A percentile compares a stretch with the other conserved stretches of the same genome.
Conservation (phyloP, 2,888 invertebrate genomes). For the Pheosia gnoma region DNA sequence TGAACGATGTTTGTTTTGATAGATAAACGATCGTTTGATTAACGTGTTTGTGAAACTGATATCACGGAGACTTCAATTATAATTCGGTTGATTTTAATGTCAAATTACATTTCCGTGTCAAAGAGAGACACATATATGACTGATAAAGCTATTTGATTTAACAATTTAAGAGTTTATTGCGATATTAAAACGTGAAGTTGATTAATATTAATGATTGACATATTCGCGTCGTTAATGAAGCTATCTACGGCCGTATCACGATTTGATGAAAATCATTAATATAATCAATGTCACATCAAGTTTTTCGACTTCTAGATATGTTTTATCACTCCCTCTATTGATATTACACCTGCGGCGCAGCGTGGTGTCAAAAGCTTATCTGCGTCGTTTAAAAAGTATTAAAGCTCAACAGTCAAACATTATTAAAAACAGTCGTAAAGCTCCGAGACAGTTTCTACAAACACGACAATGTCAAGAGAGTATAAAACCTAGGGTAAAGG, state of each 20-base stretch:
- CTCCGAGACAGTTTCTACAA: constrained; percentile 49
- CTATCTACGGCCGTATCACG: neutral
- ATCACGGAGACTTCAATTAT: too few species aligned
- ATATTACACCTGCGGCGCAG: constrained; percentile 4
- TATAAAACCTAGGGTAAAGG: constrained; percentile 42
- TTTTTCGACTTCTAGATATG: neutral
- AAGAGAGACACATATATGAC: constrained; percentile 5
- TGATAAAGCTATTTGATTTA: neutral
- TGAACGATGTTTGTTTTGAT: constrained; percentile 57
- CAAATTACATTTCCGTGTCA: constrained; percentile 6
- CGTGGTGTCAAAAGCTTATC: constrained; percentile 26
- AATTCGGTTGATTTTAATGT: too few species aligned
- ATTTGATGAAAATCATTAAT: neutral
- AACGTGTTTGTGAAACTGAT: constrained; percentile 9
- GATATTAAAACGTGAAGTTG: neutral
- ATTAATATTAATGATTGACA: neutral
- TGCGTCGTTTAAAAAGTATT: constrained; percentile 17
- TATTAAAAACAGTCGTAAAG: constrained; percentile 35
- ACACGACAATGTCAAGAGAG: constrained; percentile 44
- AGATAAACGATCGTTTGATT: constrained; percentile 36
- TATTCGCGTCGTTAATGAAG: neutral
- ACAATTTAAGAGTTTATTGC: neutral
- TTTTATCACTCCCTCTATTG: constrained; percentile 2
- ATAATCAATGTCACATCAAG: constrained; percentile 3
- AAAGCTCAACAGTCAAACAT: constrained; percentile 32